Base-by-base conservation (phyloP, 2,888 invertebrate species). In the Cryptocephalus moraei region DNA sequence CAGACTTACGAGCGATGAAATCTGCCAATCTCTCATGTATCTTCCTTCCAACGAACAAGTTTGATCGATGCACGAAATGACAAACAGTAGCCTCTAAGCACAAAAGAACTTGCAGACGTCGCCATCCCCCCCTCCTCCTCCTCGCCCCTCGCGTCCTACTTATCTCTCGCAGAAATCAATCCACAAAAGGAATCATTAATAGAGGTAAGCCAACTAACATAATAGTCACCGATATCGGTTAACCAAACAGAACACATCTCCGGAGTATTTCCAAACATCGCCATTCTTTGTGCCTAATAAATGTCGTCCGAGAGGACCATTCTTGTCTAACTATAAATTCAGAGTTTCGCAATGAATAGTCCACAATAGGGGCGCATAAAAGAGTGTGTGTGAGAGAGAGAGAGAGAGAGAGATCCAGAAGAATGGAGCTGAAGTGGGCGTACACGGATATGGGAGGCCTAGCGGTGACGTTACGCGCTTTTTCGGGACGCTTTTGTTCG, bases 261-360 rank as follows among this genome's bases (percentile, higher is more conserved):
- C 51, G 45, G 50, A 58, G 56, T 63, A 62, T 62, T 60, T 60
- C 49, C 62, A 62, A 63, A 63, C 63, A 62, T 47, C 55, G 53
- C 59, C 55, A 59, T 62, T 63, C 63, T 63, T 60, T 60, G 56
- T 56, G 51, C 53, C 56, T 56, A 60, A 62, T 62, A 63, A 62
- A 64, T 62, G 64, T 64, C 63, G 58, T 59, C 55, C 57, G 51
- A 56, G 47, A 22, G 22, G 22, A 22, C 60, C 56, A 60, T 51
- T 59, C 56, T 56, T 48, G 51, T 51, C 22, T 45, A 52, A 61
- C 58, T 57, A 61, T 62, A 60, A 62, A 64, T 63, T 61, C 55
- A 55, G 56, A 62, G 59, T 63, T 62, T 61, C 56, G 60, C 60
- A 58, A 58, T 62, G 62, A 62, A 61, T 61, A 57, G 58, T 55